These are phyloP conservation scores for Sebastes melanostomus DNA, from an alignment of 2,797 vertebrate species.

Conservation along the genomic window DNA sequence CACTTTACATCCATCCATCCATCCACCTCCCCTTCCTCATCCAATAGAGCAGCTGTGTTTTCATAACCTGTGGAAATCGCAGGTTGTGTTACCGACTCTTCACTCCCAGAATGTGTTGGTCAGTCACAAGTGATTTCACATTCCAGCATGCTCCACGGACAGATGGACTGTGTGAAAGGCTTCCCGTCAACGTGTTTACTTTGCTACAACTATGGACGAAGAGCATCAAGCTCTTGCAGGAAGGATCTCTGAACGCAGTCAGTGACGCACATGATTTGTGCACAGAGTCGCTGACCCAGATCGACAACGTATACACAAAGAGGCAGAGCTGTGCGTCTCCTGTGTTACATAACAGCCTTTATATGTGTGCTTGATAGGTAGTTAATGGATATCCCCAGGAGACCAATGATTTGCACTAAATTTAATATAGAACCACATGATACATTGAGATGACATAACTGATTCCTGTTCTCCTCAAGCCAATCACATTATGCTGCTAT, in stretches of 20 bases:
- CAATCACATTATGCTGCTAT: neutral
- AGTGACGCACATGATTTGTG: conserved; percentile 8
- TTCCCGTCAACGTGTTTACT: conserved; percentile 7
- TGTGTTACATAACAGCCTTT: conserved; percentile 37
- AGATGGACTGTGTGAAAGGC: neutral
- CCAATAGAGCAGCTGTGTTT: conserved; percentile 24
- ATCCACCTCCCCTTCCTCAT: neutral
- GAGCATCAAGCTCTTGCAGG: neutral
- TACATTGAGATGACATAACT: conserved; percentile 9
- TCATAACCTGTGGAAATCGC: conserved; percentile 20
- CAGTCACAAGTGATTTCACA: neutral
- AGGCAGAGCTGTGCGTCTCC: neutral
- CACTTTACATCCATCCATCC: neutral
- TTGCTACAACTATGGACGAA: neutral
- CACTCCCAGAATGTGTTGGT: neutral
- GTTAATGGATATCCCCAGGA: conserved; percentile 12
- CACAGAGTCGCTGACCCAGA: conserved; percentile 28
- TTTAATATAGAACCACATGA: neutral
- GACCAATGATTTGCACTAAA: neutral
- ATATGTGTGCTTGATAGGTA: conserved; percentile 15
- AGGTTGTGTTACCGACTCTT: neutral
- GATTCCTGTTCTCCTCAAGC: neutral
- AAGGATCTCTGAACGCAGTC: neutral
- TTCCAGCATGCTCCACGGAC: neutral
- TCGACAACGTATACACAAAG: neutral